Base-by-base conservation (phyloP, 2,888 invertebrate genomes). In the Tachina grossa region DNA sequence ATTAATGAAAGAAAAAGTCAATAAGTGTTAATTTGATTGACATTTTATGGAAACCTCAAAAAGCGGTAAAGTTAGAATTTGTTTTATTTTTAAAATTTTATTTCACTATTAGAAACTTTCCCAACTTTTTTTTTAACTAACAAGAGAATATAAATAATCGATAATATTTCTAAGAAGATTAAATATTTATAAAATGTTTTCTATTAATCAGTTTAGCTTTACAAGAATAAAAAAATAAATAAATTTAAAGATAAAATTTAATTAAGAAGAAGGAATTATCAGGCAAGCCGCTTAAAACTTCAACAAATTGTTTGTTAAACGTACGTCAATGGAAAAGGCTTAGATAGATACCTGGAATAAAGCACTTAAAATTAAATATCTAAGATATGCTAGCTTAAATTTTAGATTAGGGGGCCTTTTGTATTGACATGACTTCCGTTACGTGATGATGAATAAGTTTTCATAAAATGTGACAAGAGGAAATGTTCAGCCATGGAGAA, bases 1-100 rank as follows among this genome's bases (percentile, higher is more conserved):
- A 14, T 41, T 51, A 79, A 63, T 41, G 39, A 13, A 31, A n/a
- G 3, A 53, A 41, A 57, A 13, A 69, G 31, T 14, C 11, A 61
- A 68, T 55, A 71, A 47, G 72, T 80, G 79, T 65, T 80, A 72
- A 72, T 41, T 72, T 65, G 79, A 80, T 80, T 80, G 79, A 49
- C 79, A 49, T 72, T 72, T 14, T 10, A 47, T 6, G 55, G n/a
- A 16, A 65, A 39, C 45, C 39, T 14, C 10, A 19, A 45, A 43
- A 39, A 16, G 39, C n/a, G 59, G 16, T 9, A 41, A 41, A n/a
- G 16, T 41, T 16, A 16, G 53, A 13, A 4, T 47, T 45, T 22
- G 2, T 61, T 49, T 39, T 51, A 41, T 16, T 31, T 31, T 31
- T 31, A 31, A 31, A 6, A 39, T 9, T 65, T 66, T 61, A 6